Evolutionary conservation across 1,140 invertebrate genomes (phyloP), one percentile per base, ranked within the genome.

Genomic region (Pseudomyrmex dendroicus): DNA sequence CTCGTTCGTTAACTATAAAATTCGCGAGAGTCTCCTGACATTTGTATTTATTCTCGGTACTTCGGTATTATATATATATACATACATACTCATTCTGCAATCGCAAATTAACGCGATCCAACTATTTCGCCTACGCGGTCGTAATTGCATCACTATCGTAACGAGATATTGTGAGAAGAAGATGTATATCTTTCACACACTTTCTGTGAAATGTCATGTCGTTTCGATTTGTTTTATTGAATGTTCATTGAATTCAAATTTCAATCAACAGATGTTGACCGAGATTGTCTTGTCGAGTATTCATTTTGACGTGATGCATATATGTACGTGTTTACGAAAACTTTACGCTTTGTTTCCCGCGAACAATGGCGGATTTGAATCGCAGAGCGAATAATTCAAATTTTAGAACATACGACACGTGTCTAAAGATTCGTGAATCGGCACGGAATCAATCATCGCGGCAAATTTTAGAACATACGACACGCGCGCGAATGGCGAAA

Each of bases 1-100:
- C 67, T 68, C 66, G 56, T 78, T 68, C 66, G 56, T 80, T 72
- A 80, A 80, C 66, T 70, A 80, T 80, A 70, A 35, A 35, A 80
- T 72, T 52, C 10, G 20, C 56, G 44, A 44, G 66, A 70, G 54
- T 20, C 20, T 17, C 35, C 20, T 70, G 64, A 44, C 54, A 80
- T 61, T 80, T 70, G 70, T 70, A 80, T 80, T 59, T 50, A 35
- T 35, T 35, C 35, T 4, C 35, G 35, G 0, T 35, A 35, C 35
- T 4, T 35, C 0, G 35, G 35, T 35, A 35, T 35, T 35, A 35
- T 35, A 35, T 35, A 35, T 7, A 35, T 35, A 35, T 7, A 35
- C 7, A 7, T 25, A 25, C 20, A 35, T 35, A 35, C 35, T 35
- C 35, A 35, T 35, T 12, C 15, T 15, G 25, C 15, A n/a, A 9